Base-by-base conservation (phyloP, 2,888 invertebrate genomes). In the Brenthis hecate region DNA sequence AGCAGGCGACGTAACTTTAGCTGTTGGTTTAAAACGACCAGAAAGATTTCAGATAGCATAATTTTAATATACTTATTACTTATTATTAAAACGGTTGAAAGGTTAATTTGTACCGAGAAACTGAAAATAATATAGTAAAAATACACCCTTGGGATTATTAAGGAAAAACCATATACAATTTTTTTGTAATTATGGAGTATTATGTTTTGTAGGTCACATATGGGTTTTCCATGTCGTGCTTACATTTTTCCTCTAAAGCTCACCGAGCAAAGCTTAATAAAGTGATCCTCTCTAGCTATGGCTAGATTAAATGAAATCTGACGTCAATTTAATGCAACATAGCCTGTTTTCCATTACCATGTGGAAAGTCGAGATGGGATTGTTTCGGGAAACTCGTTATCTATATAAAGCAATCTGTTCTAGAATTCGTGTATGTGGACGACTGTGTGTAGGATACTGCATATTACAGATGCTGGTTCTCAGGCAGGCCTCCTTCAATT, bases 251-350 rank as follows among this genome's bases (percentile, higher is more conserved):
- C 32, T 50, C n/a, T 32, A 60, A 50, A 50, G n/a, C 50, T 16
- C 50, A 60, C 28, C 32, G 13, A 50, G 50, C 28, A 50, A 13
- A 60, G 23, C 50, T 50, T 58, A 58, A 58, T 3, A 28, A 28
- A 28, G 28, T 28, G 28, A 0, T 28, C 36, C 36, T 36, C 36
- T 43, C 8, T 43, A 11, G 16, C 50, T n/a, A 60, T 28, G 28
- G 28, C 28, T 0, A 28, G 28, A 28, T 28, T 28, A 28, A 3
- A 28, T n/a, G 47, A 48, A 14, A 48, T 58, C 48, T 58, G 36
- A 58, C 28, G 23, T 60, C 48, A 58, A 58, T 19, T 47, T 58
- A 47, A 58, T 58, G 19, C 8, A 58, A n/a, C 48, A 23, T 13
- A 13, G 48, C 28, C 8, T 23, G 47, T 16, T 58, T 58, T 47